Percentiles rank a stretch among this genome's conserved stretches.
Conservation (phyloP, 2,113 vertebrate genomes). For the Ceyx melanurus region DNA sequence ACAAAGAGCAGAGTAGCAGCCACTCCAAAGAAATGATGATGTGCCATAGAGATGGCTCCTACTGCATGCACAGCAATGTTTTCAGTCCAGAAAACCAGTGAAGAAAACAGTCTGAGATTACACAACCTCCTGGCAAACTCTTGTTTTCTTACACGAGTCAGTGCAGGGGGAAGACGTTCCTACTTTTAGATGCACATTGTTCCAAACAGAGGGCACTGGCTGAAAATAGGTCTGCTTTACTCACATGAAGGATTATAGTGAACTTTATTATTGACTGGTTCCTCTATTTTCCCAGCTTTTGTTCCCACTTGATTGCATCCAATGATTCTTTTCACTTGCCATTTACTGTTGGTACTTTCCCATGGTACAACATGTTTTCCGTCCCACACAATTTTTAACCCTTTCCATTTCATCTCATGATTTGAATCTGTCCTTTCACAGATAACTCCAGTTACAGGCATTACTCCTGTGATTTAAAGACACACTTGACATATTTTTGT, state of each 20-base stretch:
- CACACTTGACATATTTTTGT: not conserved
- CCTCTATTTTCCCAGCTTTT: not conserved
- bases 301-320: not conserved
- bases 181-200: fast-evolving
- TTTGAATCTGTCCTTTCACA: not conserved
- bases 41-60: fast-evolving
- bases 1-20: too few species aligned
- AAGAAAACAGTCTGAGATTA: not conserved
- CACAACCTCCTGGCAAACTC: not conserved
- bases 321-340: not conserved
- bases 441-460: not conserved
- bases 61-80: not conserved
- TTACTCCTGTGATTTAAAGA: not conserved
- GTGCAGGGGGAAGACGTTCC: not conserved
- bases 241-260: not conserved
- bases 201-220: not conserved
- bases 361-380: not conserved
- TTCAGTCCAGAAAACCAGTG: not conserved
- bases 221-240: not conserved
- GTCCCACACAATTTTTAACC: not conserved
- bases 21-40: not conserved
- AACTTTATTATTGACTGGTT: not conserved
- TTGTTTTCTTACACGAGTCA: not conserved
- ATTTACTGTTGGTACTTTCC: not conserved
- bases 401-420: not conserved